Evolutionary conservation across 2,888 invertebrate genomes (phyloP).

Genomic region (Teleogryllus oceanicus): DNA sequence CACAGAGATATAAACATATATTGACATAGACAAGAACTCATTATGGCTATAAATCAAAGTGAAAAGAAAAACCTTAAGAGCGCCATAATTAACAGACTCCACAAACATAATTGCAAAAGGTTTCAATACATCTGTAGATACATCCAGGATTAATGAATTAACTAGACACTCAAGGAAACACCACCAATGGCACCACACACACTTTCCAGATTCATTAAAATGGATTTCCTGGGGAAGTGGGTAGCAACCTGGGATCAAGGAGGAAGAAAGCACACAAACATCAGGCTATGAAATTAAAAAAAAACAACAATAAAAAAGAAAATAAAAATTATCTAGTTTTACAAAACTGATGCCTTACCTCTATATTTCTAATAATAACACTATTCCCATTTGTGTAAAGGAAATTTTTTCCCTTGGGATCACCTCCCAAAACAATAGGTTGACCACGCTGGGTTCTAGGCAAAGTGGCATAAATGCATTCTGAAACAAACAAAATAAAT

Average conservation of each 20-base stretch:
- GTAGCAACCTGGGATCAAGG: too few species aligned
- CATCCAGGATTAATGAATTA: constrained; percentile 34
- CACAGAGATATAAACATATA: neutral
- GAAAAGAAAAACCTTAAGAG: too few species aligned
- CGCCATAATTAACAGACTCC: too few species aligned
- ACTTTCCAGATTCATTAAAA: too few species aligned
- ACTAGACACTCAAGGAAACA: constrained; percentile 27
- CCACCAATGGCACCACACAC: too few species aligned
- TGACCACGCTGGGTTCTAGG: constrained; percentile 93
- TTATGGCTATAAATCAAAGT: too few species aligned
- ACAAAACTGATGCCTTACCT: constrained; percentile 55
- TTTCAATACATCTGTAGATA: constrained; percentile 29
- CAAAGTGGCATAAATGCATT: constrained; percentile 86
- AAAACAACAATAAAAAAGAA: neutral
- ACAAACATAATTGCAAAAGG: too few species aligned
- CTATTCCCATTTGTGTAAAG: constrained; percentile 97
- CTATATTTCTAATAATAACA: constrained; percentile 94
- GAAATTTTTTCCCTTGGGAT: constrained; percentile 96
- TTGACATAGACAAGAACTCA: neutral
- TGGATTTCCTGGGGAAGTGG: too few species aligned
- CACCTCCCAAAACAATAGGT: constrained; percentile 89
- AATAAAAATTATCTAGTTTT: neutral
- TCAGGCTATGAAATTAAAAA: neutral
- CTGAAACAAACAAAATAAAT: constrained; percentile 51
- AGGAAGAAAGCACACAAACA: too few species aligned